Conservation (phyloP, 2,113 vertebrate genomes). For the Columba livia region DNA sequence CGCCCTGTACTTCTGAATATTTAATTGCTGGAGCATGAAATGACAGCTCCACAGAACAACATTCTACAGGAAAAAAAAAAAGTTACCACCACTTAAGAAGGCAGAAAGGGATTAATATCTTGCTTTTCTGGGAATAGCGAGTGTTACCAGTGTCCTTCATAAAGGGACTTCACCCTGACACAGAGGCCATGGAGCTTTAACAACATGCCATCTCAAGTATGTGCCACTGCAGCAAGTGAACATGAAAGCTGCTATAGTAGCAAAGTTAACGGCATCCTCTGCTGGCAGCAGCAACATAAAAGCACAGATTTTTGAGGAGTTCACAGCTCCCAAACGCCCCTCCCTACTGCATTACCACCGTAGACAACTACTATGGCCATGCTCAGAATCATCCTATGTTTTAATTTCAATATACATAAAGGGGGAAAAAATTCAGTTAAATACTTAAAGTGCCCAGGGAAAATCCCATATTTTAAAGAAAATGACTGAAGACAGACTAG, state of each 20-base stretch:
- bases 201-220: not conserved
- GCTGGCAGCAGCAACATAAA: not conserved
- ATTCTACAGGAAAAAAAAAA: not conserved
- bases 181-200: not conserved
- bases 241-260: not conserved
- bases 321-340: not conserved
- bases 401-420: not conserved
- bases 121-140: not conserved
- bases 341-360: not conserved
- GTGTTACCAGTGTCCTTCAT: not conserved
- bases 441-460: not conserved
- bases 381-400: not conserved
- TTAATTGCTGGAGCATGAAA: constrained; percentile 43
- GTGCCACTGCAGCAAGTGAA: not conserved
- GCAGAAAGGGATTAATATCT: constrained; percentile 9
- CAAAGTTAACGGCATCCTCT: constrained; percentile 1
- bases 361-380: not conserved
- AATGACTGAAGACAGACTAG: not conserved
- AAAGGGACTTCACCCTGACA: not conserved
- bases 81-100: not conserved
- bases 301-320: not conserved
- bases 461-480: not conserved
- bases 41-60: constrained; percentile 17
- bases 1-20: constrained; percentile 36
- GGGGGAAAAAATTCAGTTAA: not conserved